Conservation (phyloP, 2,888 invertebrate genomes). For the Xiphydria camelus region DNA sequence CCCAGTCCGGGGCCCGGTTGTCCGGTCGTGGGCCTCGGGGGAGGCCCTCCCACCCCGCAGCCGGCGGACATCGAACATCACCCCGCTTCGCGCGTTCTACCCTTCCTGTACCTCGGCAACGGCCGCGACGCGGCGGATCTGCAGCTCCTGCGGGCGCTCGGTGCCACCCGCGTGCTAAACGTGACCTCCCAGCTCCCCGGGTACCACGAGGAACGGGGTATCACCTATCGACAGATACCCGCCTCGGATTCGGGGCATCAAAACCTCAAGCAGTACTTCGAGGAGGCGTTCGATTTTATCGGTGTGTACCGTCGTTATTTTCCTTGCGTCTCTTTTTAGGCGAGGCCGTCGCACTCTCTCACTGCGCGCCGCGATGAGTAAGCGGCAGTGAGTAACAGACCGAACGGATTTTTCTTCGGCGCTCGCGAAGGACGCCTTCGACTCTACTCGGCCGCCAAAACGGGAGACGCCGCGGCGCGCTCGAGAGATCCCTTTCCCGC, state of each 20-base stretch:
- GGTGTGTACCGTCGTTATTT: conserved; percentile 74
- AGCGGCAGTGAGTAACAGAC: too few species aligned
- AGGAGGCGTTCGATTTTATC: conserved; percentile 83
- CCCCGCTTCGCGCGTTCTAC: conserved; percentile 77
- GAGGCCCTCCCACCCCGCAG: conserved; percentile 44
- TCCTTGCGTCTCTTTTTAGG: too few species aligned
- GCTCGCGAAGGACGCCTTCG: too few species aligned
- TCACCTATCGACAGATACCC: conserved; percentile 76
- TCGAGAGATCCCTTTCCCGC: too few species aligned
- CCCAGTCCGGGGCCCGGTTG: conserved; percentile 53
- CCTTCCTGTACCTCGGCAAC: conserved; percentile 81
- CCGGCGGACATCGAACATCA: conserved; percentile 71
- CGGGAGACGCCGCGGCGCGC: too few species aligned
- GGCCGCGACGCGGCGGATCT: conserved; percentile 78
- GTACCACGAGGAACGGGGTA: conserved; percentile 69
- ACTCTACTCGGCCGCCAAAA: too few species aligned
- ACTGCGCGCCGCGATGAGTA: too few species aligned
- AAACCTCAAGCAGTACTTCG: conserved; percentile 86
- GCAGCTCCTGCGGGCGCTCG: conserved; percentile 66
- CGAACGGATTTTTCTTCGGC: too few species aligned
- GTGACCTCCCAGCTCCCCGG: conserved; percentile 78
- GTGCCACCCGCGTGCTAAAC: conserved; percentile 78
- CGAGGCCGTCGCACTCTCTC: too few species aligned
- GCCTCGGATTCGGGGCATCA: conserved; percentile 83
- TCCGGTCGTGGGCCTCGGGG: conserved; percentile 44